These are phyloP conservation scores for Heliothis peltigera DNA, from an alignment of 2,888 invertebrate species.

Conservation along the genomic window DNA sequence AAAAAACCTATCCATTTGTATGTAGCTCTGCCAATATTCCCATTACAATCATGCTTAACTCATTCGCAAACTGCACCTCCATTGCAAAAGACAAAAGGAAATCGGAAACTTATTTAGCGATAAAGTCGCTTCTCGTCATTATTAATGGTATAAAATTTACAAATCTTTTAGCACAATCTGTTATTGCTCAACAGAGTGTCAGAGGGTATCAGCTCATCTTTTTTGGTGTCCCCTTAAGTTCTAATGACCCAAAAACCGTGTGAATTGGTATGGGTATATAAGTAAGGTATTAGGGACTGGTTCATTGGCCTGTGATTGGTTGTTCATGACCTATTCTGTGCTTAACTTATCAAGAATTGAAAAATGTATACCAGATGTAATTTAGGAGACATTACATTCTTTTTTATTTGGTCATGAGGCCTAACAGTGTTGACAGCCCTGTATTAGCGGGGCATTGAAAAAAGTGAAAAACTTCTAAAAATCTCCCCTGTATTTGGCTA, in stretches of 20 bases:
- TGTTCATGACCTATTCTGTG: too few relatives aligned
- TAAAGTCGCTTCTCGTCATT: slow-evolving; percentile 32
- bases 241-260: slow-evolving; percentile 40
- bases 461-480: too few relatives aligned
- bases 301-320: too few relatives aligned
- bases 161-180: slow-evolving; percentile 49
- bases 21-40: background rate
- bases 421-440: too few relatives aligned
- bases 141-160: slow-evolving; percentile 30
- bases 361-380: too few relatives aligned
- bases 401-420: too few relatives aligned
- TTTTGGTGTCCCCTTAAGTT: slow-evolving; percentile 36
- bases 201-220: slow-evolving; percentile 52
- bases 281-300: background rate
- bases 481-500: too few relatives aligned
- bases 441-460: too few relatives aligned
- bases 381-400: too few relatives aligned
- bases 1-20: background rate
- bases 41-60: background rate
- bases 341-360: too few relatives aligned
- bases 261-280: slow-evolving; percentile 24
- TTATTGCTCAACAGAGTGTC: slow-evolving; percentile 41
- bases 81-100: slow-evolving; percentile 43
- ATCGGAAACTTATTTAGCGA: slow-evolving; percentile 35
- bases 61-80: slow-evolving; percentile 4